These are phyloP conservation scores for Aegithalos caudatus DNA, from an alignment of 2,113 vertebrate species.

Conservation along the genomic window DNA sequence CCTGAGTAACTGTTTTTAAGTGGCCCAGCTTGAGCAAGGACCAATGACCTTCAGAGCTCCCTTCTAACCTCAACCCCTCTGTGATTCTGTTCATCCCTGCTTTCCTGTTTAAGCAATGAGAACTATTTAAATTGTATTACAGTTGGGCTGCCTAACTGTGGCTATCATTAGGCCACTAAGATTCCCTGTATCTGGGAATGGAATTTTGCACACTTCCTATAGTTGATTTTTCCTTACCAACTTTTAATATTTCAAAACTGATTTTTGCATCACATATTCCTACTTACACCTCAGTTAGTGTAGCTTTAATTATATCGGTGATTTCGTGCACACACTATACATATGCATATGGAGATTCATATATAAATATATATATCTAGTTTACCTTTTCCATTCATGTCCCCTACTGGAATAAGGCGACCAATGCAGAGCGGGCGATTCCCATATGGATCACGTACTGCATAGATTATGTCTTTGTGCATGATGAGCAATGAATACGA, in stretches of 20 bases:
- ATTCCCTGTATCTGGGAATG: background rate
- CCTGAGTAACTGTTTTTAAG: background rate
- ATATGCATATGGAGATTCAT: background rate
- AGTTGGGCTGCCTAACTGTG: background rate
- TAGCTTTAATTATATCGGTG: background rate
- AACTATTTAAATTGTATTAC: background rate
- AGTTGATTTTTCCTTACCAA: background rate
- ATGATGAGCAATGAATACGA: conserved; percentile 94
- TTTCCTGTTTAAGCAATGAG: background rate
- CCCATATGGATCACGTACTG: conserved; percentile 93
- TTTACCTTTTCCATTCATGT: conserved; percentile 80
- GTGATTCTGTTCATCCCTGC: background rate
- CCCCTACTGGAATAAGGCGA: conserved; percentile 86
- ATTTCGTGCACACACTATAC: background rate
- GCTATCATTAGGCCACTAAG: background rate
- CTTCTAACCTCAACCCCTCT: background rate
- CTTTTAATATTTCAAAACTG: background rate
- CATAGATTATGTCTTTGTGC: conserved; percentile 94
- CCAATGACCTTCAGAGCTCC: background rate
- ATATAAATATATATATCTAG: background rate
- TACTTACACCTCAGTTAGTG: background rate
- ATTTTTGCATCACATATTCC: background rate
- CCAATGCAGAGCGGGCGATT: conserved; percentile 95
- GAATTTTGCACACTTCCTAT: background rate
- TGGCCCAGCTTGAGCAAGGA: background rate